Conservation (phyloP, 2,797 vertebrate species). For the Protosalanx chinensis region DNA sequence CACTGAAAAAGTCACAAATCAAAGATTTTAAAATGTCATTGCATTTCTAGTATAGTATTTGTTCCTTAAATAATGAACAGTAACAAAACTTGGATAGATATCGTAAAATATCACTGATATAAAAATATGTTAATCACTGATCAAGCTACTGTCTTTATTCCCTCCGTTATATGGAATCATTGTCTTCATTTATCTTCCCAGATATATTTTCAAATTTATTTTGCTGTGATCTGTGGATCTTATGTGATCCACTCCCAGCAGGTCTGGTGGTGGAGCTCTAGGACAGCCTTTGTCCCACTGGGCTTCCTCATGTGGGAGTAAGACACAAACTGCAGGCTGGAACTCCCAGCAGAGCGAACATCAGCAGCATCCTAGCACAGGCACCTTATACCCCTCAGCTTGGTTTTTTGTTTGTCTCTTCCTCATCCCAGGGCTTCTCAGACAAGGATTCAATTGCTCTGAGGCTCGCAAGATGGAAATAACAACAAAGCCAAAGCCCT, state of each 20-base stretch:
- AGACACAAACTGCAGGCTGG: conserved; percentile 3
- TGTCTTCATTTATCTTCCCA: background rate
- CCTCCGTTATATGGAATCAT: background rate
- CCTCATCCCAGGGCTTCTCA: conserved; percentile 27
- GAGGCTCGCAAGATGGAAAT: conserved; percentile 56
- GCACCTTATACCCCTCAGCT: conserved; percentile 24
- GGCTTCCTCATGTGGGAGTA: background rate
- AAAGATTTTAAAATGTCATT: background rate
- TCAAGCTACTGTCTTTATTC: background rate
- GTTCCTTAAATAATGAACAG: background rate
- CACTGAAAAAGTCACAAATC: background rate
- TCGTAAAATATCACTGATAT: background rate
- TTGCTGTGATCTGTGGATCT: no score
- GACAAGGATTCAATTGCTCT: conserved; percentile 44
- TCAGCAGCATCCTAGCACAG: conserved; percentile 8
- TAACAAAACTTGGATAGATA: background rate
- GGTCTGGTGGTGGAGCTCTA: conserved; percentile 4
- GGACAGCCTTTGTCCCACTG: conserved; percentile 23
- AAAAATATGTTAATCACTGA: background rate
- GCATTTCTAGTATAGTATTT: background rate
- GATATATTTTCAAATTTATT: background rate
- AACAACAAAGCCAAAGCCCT: conserved; percentile 50
- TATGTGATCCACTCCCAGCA: background rate
- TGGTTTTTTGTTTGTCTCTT: conserved; percentile 31
- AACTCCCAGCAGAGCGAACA: conserved; percentile 12